A percentile compares a stretch with the other conserved stretches of the same genome.
Evolutionary conservation across 1,140 invertebrate genomes (phyloP).

Genomic region (Drosophila trapezifrons): DNA sequence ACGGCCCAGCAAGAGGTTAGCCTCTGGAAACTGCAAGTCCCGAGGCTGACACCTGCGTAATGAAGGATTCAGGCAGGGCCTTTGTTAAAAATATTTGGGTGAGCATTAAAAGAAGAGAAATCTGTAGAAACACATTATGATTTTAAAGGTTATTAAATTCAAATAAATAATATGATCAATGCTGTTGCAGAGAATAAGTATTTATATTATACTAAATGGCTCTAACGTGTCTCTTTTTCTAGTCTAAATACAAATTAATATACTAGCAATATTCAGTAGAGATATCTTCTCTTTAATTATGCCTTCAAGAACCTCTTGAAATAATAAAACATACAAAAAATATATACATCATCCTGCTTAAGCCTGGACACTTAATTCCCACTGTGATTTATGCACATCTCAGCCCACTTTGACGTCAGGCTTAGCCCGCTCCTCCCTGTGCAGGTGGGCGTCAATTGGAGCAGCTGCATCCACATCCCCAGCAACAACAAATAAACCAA

Average conservation of each 20-base stretch:
- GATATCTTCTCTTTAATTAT: too few species aligned
- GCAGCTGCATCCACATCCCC: constrained; percentile 57
- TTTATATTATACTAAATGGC: too few species aligned
- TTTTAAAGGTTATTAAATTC: too few species aligned
- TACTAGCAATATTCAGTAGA: too few species aligned
- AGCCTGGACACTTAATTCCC: constrained; percentile 37
- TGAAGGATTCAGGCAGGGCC: constrained; percentile 26
- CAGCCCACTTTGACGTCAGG: constrained; percentile 50
- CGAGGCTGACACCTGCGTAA: constrained; percentile 35
- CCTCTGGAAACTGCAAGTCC: neutral
- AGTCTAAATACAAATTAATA: too few species aligned
- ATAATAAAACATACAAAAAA: neutral
- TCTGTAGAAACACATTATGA: too few species aligned
- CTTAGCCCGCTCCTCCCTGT: constrained; percentile 11
- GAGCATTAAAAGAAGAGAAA: too few species aligned
- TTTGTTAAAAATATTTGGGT: neutral
- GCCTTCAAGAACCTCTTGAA: neutral
- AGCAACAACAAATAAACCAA: constrained; percentile 3
- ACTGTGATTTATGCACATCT: constrained; percentile 44
- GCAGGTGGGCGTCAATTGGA: constrained; percentile 78
- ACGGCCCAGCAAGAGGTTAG: neutral
- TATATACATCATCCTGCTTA: neutral
- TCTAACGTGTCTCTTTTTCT: too few species aligned
- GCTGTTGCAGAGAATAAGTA: too few species aligned
- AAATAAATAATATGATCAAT: too few species aligned